Percentiles rank a stretch among this genome's conserved stretches.
These are phyloP conservation scores for Erannis defoliaria DNA, from an alignment of 2,888 invertebrate genomes.

Conservation along the genomic window DNA sequence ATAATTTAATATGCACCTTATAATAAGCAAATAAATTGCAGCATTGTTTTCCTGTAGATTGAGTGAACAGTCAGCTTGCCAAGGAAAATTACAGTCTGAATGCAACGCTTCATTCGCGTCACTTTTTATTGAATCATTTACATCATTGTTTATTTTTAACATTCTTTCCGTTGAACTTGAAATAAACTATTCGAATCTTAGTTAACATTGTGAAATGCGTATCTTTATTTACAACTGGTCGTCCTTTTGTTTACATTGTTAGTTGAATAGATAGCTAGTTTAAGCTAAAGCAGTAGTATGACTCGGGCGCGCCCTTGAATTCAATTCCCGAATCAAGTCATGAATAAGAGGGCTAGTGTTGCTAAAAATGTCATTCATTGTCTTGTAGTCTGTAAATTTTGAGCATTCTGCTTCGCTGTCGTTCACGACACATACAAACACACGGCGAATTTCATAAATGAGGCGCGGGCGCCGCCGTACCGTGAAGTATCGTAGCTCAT, in stretches of 20 bases:
- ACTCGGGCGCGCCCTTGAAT: no score
- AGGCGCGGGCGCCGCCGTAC: no score
- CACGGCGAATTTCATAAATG: no score
- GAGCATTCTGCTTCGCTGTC: no score
- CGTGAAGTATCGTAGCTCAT: no score
- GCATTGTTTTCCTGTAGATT: not conserved
- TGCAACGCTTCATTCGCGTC: not conserved
- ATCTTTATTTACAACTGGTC: not conserved
- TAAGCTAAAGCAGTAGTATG: no score
- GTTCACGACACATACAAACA: no score
- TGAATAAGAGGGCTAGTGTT: no score
- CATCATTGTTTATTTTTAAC: not conserved
- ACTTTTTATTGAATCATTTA: not conserved
- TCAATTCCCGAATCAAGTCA: no score
- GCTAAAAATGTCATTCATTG: no score
- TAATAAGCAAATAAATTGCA: not conserved
- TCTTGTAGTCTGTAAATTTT: no score
- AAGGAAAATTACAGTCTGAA: conserved; percentile 14
- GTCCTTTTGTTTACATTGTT: not conserved
- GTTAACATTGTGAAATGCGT: not conserved
- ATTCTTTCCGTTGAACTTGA: not conserved
- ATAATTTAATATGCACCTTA: not conserved
- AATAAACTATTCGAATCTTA: not conserved
- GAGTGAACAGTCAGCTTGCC: not conserved
- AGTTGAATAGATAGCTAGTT: not conserved